phyloP scores from a whole-genome alignment of 1,140 invertebrate species.

The Eriocheir sinensis region DNA sequence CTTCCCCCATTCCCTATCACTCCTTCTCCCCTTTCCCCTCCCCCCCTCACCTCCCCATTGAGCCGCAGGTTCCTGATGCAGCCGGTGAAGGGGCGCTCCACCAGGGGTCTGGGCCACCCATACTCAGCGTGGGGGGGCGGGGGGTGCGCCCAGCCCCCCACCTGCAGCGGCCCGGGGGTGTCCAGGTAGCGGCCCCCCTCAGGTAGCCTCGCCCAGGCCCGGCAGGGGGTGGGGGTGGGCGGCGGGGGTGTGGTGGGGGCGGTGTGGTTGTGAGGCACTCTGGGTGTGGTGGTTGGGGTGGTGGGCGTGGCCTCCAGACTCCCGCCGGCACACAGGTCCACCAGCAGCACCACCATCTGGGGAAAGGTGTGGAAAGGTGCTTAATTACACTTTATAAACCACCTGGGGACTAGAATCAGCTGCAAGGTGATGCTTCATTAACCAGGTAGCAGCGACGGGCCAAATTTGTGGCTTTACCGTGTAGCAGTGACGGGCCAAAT shows the following conservation, averaged over 20 bases:
- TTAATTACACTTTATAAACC: no score
- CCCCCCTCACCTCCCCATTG: constrained; percentile 48
- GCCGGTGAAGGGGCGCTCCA: neutral
- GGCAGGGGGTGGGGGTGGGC: constrained; percentile 37
- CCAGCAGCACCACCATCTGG: constrained; percentile 42
- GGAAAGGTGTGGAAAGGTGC: neutral
- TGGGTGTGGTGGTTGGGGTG: neutral
- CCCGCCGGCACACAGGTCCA: constrained; percentile 48
- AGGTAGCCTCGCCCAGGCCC: constrained; percentile 30
- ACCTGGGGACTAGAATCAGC: no score
- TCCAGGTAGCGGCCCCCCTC: constrained; percentile 10
- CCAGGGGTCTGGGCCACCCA: constrained; percentile 45
- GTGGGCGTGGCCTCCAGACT: neutral
- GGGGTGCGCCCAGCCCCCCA: constrained; percentile 48
- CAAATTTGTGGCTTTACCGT: no score
- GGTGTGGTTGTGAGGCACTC: neutral
- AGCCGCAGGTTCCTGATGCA: constrained; percentile 54
- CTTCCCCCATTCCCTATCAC: neutral
- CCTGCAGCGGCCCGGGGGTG: constrained; percentile 31
- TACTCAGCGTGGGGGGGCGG: constrained; percentile 29
- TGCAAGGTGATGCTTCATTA: no score
- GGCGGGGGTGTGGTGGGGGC: neutral
- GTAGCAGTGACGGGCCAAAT: no score
- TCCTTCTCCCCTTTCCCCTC: neutral
- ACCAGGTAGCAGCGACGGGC: no score